These are phyloP conservation scores for Lasiurus cinereus DNA, from an alignment of 2,113 vertebrate species.

Conservation along the genomic window DNA sequence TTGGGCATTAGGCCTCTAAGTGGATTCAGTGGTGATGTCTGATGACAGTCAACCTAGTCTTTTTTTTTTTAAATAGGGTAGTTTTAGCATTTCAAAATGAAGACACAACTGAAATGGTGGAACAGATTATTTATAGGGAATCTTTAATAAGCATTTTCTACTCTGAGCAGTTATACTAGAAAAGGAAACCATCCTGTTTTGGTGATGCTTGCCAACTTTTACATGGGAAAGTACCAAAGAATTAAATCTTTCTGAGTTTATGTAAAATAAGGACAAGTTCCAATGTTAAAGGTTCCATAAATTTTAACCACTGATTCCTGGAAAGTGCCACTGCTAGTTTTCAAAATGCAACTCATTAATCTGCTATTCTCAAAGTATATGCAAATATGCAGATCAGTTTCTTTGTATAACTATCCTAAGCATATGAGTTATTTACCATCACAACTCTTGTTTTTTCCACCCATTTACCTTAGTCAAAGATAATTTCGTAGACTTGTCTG, in stretches of 20 bases:
- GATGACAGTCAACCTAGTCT: not conserved
- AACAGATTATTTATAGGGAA: not conserved
- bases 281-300: not conserved
- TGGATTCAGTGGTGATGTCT: not conserved
- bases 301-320: not conserved
- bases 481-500: not conserved
- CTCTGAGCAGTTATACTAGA: not conserved
- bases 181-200: constrained; percentile 39
- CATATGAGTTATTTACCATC: too few relatives aligned
- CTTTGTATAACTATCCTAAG: not conserved
- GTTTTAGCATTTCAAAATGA: constrained; percentile 26
- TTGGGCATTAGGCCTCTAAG: not conserved
- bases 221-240: constrained; percentile 13
- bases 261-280: constrained; percentile 46
- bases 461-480: not conserved
- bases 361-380: not conserved
- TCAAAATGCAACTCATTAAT: not conserved
- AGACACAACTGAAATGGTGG: not conserved
- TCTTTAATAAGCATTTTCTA: not conserved
- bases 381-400: not conserved
- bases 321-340: not conserved
- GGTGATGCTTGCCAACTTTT: constrained; percentile 36
- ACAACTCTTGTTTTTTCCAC: too few relatives aligned
- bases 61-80: not conserved
- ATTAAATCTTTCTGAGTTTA: not conserved